Conservation (phyloP, 2,113 vertebrate genomes). For the Barnardius zonarius region DNA sequence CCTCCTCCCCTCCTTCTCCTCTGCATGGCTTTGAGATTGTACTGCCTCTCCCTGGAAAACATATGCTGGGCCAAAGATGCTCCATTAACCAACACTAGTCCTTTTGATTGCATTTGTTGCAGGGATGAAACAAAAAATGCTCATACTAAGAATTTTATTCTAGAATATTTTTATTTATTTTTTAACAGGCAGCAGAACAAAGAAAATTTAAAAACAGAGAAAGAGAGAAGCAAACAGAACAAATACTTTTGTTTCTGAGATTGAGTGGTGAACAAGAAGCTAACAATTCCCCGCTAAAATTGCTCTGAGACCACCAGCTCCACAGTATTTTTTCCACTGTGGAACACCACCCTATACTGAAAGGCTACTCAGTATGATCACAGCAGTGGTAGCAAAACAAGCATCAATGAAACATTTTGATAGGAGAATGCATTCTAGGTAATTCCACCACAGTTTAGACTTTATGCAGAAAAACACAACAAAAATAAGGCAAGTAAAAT, state of each 20-base stretch:
- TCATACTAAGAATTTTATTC: background rate
- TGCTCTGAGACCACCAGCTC: background rate
- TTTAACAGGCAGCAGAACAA: background rate
- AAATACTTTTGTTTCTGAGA: background rate
- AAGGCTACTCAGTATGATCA: background rate
- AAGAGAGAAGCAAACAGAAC: background rate
- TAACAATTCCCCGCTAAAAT: background rate
- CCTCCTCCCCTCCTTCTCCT: background rate
- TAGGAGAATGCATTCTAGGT: background rate
- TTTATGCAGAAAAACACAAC: background rate
- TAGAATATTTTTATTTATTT: background rate
- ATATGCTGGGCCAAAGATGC: background rate
- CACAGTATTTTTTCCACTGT: background rate
- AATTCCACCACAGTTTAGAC: background rate
- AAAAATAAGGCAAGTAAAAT: background rate
- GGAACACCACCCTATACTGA: background rate
- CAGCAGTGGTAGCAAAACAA: background rate
- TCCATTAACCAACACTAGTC: background rate
- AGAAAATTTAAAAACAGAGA: background rate
- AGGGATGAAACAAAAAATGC: background rate
- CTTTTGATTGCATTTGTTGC: background rate
- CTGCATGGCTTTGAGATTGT: background rate
- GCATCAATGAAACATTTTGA: background rate
- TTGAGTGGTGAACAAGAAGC: background rate
- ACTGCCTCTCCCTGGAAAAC: background rate